These are phyloP conservation scores for Leucophenga montana DNA, from an alignment of 2,888 invertebrate genomes.

Conservation along the genomic window DNA sequence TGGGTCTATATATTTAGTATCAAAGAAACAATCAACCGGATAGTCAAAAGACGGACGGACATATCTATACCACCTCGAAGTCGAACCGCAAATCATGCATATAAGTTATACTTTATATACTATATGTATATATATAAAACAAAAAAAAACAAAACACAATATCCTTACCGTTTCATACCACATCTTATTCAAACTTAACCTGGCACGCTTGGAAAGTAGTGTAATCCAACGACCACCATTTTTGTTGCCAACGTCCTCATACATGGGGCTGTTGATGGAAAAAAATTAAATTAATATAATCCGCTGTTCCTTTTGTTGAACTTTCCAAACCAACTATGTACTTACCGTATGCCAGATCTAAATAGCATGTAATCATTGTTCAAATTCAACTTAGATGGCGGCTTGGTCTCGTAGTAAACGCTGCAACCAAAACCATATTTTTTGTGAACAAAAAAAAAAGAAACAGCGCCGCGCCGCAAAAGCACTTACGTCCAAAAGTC, in stretches of 20 bases:
- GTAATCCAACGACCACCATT: conserved; percentile 87
- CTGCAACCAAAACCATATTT: conserved; percentile 73
- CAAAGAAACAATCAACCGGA: too few species aligned
- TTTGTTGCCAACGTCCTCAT: conserved; percentile 89
- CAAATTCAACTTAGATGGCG: conserved; percentile 83
- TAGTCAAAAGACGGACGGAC: too few species aligned
- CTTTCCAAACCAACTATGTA: too few species aligned
- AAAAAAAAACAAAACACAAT: too few species aligned
- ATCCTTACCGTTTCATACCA: conserved; percentile 84
- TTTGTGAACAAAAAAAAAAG: conserved; percentile 65
- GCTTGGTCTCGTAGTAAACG: conserved; percentile 88
- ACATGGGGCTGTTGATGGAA: conserved; percentile 83
- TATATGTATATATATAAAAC: too few species aligned
- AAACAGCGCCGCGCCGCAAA: conserved; percentile 74
- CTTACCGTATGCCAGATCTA: conserved; percentile 76
- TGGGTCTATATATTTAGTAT: too few species aligned
- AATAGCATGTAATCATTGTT: conserved; percentile 87
- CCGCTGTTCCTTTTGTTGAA: too few species aligned
- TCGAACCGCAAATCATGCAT: too few species aligned
- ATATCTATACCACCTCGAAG: too few species aligned
- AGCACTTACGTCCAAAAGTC: conserved; percentile 85
- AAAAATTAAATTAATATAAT: too few species aligned
- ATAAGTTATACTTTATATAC: neutral
- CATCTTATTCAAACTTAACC: conserved; percentile 81
- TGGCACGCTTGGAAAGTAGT: conserved; percentile 81